Conservation (phyloP, 1,140 invertebrate genomes). For the Whitmania pigra region DNA sequence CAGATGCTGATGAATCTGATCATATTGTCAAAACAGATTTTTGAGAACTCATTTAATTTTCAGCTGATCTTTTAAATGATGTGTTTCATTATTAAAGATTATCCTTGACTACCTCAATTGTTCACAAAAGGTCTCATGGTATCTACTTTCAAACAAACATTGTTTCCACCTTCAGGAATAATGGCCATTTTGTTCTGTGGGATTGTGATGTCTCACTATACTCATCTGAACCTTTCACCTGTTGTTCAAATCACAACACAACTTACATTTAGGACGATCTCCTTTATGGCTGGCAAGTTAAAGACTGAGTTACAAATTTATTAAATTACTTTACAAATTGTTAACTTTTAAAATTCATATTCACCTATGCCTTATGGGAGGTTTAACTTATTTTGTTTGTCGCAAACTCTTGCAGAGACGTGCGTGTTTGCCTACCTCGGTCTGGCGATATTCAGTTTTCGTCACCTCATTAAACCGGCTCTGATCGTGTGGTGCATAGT, state of each 20-base stretch:
- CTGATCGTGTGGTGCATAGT: constrained; percentile 80
- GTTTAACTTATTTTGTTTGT: not conserved
- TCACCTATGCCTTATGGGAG: not conserved
- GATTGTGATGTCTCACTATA: constrained; percentile 99
- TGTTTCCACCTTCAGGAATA: constrained; percentile 56
- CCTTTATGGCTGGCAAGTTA: constrained; percentile 69
- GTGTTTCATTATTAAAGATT: too few relatives aligned
- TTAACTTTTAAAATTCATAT: constrained; percentile 15
- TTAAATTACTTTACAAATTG: too few relatives aligned
- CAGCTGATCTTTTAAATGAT: too few relatives aligned
- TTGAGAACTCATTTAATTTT: too few relatives aligned
- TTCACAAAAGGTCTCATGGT: too few relatives aligned
- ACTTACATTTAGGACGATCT: constrained; percentile 90
- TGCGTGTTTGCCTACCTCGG: constrained; percentile 99
- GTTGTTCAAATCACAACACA: constrained; percentile 98
- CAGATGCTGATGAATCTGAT: too few relatives aligned
- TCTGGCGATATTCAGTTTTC: constrained; percentile 90
- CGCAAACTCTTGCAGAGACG: constrained; percentile 54
- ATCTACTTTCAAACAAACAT: too few relatives aligned
- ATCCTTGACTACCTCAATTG: too few relatives aligned
- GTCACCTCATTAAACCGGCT: constrained; percentile 57
- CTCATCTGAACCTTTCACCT: constrained; percentile 93
- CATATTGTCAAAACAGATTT: too few relatives aligned
- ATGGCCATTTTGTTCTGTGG: constrained; percentile 99
- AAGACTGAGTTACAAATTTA: not conserved